Evolutionary conservation across 2,797 vertebrate species (phyloP).

Genomic region (Hemibagrus guttatus): DNA sequence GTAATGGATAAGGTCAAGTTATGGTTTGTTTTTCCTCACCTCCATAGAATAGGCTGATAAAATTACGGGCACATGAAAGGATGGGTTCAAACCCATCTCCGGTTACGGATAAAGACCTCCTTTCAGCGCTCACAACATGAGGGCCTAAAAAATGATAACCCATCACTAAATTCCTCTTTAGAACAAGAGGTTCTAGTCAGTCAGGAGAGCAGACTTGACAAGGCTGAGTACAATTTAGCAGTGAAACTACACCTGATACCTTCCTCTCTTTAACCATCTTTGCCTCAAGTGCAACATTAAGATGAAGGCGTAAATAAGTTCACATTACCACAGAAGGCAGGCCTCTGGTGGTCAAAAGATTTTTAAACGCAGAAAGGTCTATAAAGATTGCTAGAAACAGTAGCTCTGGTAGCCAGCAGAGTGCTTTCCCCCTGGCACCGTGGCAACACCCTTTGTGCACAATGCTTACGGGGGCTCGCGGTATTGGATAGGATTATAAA

Average conservation of each 20-base stretch:
- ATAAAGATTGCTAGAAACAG: constrained; percentile 50
- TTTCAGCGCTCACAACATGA: constrained; percentile 45
- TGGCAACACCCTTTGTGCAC: constrained; percentile 61
- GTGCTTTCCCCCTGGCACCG: constrained; percentile 48
- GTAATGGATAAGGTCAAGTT: constrained; percentile 29
- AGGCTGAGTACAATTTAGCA: neutral
- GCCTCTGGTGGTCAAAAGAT: neutral
- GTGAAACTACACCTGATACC: neutral
- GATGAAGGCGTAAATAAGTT: constrained; percentile 6
- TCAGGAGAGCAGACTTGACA: neutral
- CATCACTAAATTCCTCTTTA: constrained; percentile 40
- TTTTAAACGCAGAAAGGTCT: constrained; percentile 26
- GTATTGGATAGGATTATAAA: constrained; percentile 55
- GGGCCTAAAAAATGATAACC: neutral
- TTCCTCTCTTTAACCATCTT: neutral
- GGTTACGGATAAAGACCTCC: constrained; percentile 58
- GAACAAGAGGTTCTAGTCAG: constrained; percentile 19
- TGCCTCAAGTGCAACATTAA: constrained; percentile 10
- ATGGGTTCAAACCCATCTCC: constrained; percentile 52
- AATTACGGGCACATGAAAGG: constrained; percentile 58
- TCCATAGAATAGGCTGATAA: constrained; percentile 58
- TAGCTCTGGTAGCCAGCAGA: constrained; percentile 38
- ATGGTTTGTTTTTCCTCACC: constrained; percentile 31
- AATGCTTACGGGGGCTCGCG: constrained; percentile 28
- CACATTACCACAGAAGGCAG: neutral